Conservation (phyloP, 1,140 invertebrate genomes). For the Lysiphlebus fabarum region DNA sequence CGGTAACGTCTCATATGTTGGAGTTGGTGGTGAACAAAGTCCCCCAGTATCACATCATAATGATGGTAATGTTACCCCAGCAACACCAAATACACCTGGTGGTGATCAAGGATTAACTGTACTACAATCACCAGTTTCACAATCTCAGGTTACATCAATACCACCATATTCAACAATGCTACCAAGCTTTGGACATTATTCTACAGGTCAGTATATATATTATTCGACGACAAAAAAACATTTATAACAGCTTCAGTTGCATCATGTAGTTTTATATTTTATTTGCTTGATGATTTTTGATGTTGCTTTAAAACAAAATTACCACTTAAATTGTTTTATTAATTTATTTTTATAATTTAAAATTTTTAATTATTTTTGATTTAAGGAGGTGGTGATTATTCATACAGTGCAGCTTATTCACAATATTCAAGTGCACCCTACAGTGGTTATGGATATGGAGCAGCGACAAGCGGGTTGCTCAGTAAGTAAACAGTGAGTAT, state of each 20-base stretch:
- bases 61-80: conserved; percentile 54
- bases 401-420: conserved; percentile 71
- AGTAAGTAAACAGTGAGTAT: conserved; percentile 79
- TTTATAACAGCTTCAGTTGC: too few relatives aligned
- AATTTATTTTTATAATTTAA: too few relatives aligned
- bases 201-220: conserved; percentile 62
- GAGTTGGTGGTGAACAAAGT: conserved; percentile 58
- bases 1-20: conserved; percentile 58
- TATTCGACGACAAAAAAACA: too few relatives aligned
- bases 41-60: conserved; percentile 61
- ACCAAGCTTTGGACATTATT: conserved; percentile 70
- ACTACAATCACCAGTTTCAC: conserved; percentile 57
- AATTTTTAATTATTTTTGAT: conserved; percentile 33
- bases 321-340: too few relatives aligned
- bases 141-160: conserved; percentile 51
- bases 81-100: conserved; percentile 55
- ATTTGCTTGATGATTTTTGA: too few relatives aligned
- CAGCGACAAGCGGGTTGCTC: conserved; percentile 71
- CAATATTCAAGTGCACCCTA: conserved; percentile 71
- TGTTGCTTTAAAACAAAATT: too few relatives aligned
- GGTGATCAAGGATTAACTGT: conserved; percentile 57
- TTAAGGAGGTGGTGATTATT: conserved; percentile 67
- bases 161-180: conserved; percentile 63
- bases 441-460: conserved; percentile 69
- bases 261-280: too few relatives aligned